Conservation (phyloP, 2,797 vertebrate species). For the Moxostoma hubbsi region DNA sequence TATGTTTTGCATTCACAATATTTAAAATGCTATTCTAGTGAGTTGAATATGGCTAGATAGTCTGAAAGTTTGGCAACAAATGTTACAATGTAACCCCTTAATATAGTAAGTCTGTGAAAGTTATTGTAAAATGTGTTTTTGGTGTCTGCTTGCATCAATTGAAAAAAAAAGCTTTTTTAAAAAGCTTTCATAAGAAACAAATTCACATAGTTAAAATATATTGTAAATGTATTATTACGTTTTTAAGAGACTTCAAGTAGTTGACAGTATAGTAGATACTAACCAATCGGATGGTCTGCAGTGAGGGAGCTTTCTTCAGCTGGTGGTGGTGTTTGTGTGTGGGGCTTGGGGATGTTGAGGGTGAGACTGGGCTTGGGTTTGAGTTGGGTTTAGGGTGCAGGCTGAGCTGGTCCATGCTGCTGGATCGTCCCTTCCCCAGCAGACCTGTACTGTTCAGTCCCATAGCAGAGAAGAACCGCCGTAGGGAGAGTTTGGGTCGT, state of each 20-base stretch:
- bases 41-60: no score
- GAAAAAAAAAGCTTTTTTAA: no score
- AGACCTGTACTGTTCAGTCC: conserved; percentile 77
- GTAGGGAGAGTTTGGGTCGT: conserved; percentile 78
- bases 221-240: no score
- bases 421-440: conserved; percentile 78
- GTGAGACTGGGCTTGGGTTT: background rate
- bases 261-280: conserved; percentile 17
- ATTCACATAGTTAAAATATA: no score
- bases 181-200: no score
- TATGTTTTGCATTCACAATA: no score
- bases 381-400: conserved; percentile 52
- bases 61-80: no score
- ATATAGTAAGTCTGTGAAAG: no score
- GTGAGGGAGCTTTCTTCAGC: conserved; percentile 81
- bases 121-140: no score
- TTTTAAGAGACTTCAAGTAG: background rate
- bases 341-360: conserved; percentile 65
- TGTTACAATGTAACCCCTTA: no score
- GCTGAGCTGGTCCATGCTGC: conserved; percentile 82
- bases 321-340: conserved; percentile 68
- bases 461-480: conserved; percentile 82
- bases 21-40: no score
- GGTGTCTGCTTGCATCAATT: no score
- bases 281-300: conserved; percentile 78